Evolutionary conservation across 2,888 invertebrate genomes (phyloP).

Genomic region (Helleia helle): DNA sequence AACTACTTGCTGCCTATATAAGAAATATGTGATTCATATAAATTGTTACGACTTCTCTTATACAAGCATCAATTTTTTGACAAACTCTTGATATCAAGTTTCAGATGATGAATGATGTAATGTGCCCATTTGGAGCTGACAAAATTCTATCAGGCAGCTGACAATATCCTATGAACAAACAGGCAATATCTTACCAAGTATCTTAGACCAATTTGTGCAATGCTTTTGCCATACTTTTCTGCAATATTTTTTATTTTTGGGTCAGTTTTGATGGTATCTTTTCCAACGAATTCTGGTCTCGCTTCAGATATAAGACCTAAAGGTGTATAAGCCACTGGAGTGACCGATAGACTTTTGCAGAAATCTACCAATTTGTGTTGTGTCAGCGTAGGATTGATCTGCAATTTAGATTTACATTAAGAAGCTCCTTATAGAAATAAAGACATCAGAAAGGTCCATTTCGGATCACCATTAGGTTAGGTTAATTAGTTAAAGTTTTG

Average conservation of each 20-base stretch:
- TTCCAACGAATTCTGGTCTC: constrained; percentile 57
- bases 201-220: constrained; percentile 78
- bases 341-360: constrained; percentile 77
- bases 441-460: too few species aligned
- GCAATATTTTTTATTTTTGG: constrained; percentile 71
- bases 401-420: constrained; percentile 53
- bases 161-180: too few species aligned
- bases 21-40: too few species aligned
- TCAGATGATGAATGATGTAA: too few species aligned
- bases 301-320: constrained; percentile 71
- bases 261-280: constrained; percentile 74
- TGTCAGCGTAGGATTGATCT: constrained; percentile 78
- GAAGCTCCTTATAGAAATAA: constrained; percentile 11
- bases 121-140: too few species aligned
- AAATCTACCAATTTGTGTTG: constrained; percentile 80
- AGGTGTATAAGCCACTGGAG: constrained; percentile 83
- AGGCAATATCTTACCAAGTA: constrained; percentile 74
- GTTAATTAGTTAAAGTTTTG: too few species aligned
- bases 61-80: too few species aligned
- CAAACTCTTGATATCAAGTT: too few species aligned
- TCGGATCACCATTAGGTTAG: too few species aligned
- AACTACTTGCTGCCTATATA: too few species aligned
- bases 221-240: constrained; percentile 76
- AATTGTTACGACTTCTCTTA: too few species aligned
- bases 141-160: too few species aligned